These are phyloP conservation scores for Microtus richardsoni DNA, from an alignment of 2,113 vertebrate genomes.

Conservation along the genomic window DNA sequence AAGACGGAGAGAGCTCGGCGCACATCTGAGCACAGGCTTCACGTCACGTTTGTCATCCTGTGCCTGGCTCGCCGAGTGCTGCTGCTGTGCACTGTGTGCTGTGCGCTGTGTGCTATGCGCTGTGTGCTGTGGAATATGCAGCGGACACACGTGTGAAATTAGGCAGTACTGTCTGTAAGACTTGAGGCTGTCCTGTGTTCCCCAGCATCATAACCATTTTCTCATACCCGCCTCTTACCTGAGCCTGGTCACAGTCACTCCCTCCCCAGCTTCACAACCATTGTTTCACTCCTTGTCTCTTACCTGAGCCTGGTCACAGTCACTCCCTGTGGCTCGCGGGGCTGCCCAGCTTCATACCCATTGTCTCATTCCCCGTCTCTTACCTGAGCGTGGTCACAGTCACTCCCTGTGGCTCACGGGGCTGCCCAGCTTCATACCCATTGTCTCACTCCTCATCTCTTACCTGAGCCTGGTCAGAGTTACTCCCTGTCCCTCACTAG, in stretches of 20 bases:
- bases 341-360: background rate
- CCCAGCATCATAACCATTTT: background rate
- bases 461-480: background rate
- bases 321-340: background rate
- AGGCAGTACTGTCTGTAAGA: background rate
- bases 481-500: too few relatives aligned
- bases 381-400: background rate
- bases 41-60: background rate
- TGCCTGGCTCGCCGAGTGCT: background rate
- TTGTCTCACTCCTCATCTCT: background rate
- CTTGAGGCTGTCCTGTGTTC: background rate
- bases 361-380: background rate
- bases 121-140: background rate
- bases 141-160: background rate
- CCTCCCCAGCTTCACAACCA: background rate
- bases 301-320: background rate
- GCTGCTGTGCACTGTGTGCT: background rate
- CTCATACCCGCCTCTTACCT: background rate
- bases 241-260: background rate
- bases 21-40: background rate
- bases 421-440: background rate
- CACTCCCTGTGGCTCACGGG: too few relatives aligned
- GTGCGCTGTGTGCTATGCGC: too few relatives aligned
- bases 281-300: too few relatives aligned
- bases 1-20: background rate